Evolutionary conservation across 2,888 invertebrate species (phyloP).

Genomic region (Tipula confusa): DNA sequence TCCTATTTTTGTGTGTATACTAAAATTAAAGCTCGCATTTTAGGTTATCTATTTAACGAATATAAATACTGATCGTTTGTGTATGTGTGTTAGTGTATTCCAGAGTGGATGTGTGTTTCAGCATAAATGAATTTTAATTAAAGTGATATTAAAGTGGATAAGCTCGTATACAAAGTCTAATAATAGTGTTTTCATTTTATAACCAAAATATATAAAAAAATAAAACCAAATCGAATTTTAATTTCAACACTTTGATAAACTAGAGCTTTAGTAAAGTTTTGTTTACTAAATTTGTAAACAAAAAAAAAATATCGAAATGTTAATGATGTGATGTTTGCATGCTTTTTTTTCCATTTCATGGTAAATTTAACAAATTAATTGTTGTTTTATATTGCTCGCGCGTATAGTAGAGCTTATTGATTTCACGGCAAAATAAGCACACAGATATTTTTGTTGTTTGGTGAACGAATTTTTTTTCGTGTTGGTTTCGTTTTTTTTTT

Average conservation of each 20-base stretch:
- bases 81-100: not conserved
- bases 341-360: not conserved
- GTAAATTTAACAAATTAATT: not conserved
- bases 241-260: not conserved
- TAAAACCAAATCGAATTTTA: not conserved
- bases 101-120: not conserved
- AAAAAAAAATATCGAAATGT: not conserved
- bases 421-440: not conserved
- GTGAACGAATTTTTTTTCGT: too few species aligned
- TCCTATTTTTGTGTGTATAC: not conserved
- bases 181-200: not conserved
- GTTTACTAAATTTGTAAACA: not conserved
- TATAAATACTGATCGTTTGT: not conserved
- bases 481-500: not conserved
- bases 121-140: not conserved
- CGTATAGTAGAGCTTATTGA: not conserved
- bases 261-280: not conserved
- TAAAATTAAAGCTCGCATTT: not conserved
- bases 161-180: too few species aligned
- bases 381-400: not conserved
- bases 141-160: not conserved
- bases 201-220: not conserved
- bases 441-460: too few species aligned
- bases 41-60: not conserved
- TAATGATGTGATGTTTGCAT: not conserved